Evolutionary conservation across 2,888 invertebrate species (phyloP), one percentile per base, ranked within the genome.

Genomic region (Nemotelus nigrinus): DNA sequence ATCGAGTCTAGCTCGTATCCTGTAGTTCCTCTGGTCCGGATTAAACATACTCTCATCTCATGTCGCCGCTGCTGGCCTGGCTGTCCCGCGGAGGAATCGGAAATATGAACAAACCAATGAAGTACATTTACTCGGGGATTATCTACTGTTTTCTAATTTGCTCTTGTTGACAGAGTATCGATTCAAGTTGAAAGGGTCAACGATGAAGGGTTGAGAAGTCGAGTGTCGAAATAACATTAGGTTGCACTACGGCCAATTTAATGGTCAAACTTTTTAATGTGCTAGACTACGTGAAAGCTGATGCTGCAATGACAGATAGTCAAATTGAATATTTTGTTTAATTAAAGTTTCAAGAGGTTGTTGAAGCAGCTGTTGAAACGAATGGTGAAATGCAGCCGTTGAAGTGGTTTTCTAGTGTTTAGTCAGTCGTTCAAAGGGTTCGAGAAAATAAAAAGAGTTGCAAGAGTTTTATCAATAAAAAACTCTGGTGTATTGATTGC

Each of bases 51-150:
- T 41, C 25, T 43, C 43, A 43, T 7, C 7, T 63, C 43, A 41
- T 43, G 41, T 41, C 41, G 5, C 39, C 63, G 39, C 6, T 7
- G 63, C 10, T 4, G 8, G 43, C 41, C 39, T 53, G 10, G 6
- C 7, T 53, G 10, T 1, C 53, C 63, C 39, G 10, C 25, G 8
- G 39, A 43, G 43, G 63, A 48, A 48, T 39, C 25, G 44, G 50
- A 67, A 50, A 48, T 48, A 48, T 50, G 48, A 50, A 45, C 67
- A 67, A 67, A 50, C 48, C 8, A 67, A 50, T 67, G n/a, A 41
- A 67, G 67, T 50, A 57, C 44, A 72, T 72, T 72, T 58, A 6
- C n/a, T 44, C 6, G 57, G 45, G 58, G 72, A 72, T 72, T 72
- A 72, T 58, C 72, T 67, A 50, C 50, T 72, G 58, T 41, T 55